phyloP scores from a whole-genome alignment of 1,140 invertebrate species.

The Bombus superbus region DNA sequence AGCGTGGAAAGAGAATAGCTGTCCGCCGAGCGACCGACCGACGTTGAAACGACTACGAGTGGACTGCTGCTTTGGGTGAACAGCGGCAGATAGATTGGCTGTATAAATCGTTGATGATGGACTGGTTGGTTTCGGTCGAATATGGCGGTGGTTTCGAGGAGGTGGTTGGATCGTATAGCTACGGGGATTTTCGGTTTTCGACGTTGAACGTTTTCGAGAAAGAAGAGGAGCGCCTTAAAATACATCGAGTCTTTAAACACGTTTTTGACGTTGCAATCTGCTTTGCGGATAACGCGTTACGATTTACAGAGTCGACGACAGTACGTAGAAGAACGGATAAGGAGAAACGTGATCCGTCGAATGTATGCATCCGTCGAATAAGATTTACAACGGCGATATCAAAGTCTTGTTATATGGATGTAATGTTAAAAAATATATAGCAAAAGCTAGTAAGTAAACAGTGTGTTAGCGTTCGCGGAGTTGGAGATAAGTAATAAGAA shows the following conservation, averaged over 20 bases:
- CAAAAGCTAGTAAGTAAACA: background rate
- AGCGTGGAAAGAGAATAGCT: slow-evolving; percentile 11
- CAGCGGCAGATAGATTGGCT: slow-evolving; percentile 5
- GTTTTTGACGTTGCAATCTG: background rate
- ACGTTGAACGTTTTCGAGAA: background rate
- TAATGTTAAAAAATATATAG: background rate
- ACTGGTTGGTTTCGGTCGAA: background rate
- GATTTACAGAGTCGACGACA: too few relatives aligned
- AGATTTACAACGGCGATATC: too few relatives aligned
- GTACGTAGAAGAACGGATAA: too few relatives aligned
- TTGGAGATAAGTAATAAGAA: background rate
- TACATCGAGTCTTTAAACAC: background rate
- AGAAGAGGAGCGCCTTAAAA: too few relatives aligned
- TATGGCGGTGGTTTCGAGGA: background rate
- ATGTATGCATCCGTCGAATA: too few relatives aligned
- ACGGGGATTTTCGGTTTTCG: background rate
- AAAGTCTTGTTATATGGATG: too few relatives aligned
- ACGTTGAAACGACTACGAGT: background rate
- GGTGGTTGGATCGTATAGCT: background rate
- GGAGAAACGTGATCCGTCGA: too few relatives aligned
- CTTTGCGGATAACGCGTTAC: too few relatives aligned
- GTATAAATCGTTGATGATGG: slow-evolving; percentile 6
- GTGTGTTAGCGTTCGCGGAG: background rate
- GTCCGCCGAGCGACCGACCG: background rate
- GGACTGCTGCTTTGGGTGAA: background rate